These are phyloP conservation scores for Lasioglossum malachurum DNA, from an alignment of 2,888 invertebrate species.

Conservation along the genomic window DNA sequence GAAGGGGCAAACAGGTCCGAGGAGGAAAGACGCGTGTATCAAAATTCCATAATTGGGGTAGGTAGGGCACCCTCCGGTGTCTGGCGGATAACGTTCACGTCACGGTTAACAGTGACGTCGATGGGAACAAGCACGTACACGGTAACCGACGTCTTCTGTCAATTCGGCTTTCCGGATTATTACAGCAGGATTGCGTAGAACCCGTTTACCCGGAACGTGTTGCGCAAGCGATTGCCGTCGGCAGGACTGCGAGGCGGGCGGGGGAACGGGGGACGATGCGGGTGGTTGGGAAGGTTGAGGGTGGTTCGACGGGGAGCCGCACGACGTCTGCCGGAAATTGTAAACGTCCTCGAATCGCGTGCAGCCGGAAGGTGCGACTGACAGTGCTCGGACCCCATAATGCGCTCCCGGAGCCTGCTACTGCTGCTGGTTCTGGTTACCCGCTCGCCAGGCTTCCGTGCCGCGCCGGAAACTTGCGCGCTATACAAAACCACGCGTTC, in stretches of 20 bases:
- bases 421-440: conserved; percentile 34
- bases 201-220: conserved; percentile 65
- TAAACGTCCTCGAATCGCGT: conserved; percentile 78
- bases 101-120: conserved; percentile 12
- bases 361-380: conserved; percentile 79
- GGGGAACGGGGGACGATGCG: neutral
- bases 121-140: conserved; percentile 42
- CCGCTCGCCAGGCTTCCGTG: conserved; percentile 61
- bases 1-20: too few species aligned
- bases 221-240: conserved; percentile 51
- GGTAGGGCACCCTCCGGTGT: neutral
- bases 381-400: conserved; percentile 74
- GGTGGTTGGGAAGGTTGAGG: conserved; percentile 12
- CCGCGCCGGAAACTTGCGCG: conserved; percentile 53
- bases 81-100: neutral
- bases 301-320: conserved; percentile 49
- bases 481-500: conserved; percentile 36
- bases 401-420: conserved; percentile 62
- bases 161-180: conserved; percentile 68
- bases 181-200: conserved; percentile 67
- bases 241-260: neutral
- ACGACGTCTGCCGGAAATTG: conserved; percentile 77
- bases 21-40: neutral
- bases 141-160: conserved; percentile 64
- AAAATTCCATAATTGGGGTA: neutral